Evolutionary conservation across 2,113 vertebrate genomes (phyloP).

Genomic region (Gopherus evgoodei): DNA sequence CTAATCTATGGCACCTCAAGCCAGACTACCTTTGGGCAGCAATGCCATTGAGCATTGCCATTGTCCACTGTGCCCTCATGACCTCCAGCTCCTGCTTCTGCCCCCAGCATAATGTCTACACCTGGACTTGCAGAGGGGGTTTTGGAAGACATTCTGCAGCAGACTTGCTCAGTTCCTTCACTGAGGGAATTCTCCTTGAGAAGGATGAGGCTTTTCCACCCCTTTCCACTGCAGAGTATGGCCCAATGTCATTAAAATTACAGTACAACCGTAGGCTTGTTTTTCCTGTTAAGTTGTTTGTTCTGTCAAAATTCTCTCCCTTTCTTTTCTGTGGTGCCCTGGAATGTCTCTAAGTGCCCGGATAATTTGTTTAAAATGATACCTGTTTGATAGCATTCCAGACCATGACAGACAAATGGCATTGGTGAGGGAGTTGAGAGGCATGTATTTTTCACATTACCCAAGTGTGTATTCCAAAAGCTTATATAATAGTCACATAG

Average conservation of each 20-base stretch:
- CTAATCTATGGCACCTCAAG: background rate
- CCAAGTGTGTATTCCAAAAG: background rate
- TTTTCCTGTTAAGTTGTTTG: conserved; percentile 9
- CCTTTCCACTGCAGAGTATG: background rate
- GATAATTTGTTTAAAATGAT: conserved; percentile 32
- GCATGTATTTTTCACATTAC: conserved; percentile 38
- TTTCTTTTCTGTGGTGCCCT: background rate
- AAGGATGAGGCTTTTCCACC: background rate
- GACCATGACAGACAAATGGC: background rate
- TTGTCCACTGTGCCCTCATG: background rate
- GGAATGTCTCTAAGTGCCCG: conserved; percentile 8
- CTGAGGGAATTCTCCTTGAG: background rate
- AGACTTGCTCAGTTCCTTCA: background rate
- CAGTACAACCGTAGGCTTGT: background rate
- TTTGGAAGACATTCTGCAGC: background rate
- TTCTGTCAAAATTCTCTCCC: background rate
- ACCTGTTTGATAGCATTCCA: conserved; percentile 47
- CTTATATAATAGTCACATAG: conserved; percentile 59
- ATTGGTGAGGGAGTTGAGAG: conserved; percentile 29
- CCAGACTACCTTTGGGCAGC: background rate
- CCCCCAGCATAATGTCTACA: background rate
- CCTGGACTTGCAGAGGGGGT: rapidly evolving
- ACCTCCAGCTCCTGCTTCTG: rapidly evolving
- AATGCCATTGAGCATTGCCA: background rate
- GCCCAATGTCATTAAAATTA: background rate